phyloP scores from a whole-genome alignment of 1,140 invertebrate species.

The Drosophila lacertosa region DNA sequence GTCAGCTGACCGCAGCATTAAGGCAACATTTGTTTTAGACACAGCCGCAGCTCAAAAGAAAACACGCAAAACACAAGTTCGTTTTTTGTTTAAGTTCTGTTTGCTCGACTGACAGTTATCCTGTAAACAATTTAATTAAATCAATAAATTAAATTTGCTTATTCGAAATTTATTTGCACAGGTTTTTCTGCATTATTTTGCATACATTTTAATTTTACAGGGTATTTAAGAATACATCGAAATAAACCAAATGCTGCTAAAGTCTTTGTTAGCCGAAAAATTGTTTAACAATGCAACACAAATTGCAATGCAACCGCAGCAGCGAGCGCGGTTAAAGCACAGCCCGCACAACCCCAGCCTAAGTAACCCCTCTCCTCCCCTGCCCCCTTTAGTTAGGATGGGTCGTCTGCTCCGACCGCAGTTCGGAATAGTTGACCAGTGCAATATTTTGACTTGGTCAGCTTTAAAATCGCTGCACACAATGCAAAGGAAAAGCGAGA shows the following conservation, averaged over 20 bases:
- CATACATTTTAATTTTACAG: not conserved
- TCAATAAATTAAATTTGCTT: too few species aligned
- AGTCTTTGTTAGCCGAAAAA: constrained; percentile 36
- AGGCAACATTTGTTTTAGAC: constrained; percentile 77
- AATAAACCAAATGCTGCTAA: constrained; percentile 7
- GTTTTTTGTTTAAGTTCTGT: not conserved
- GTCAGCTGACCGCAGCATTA: constrained; percentile 72
- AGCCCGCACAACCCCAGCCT: not conserved
- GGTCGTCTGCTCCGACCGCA: constrained; percentile 44
- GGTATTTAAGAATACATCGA: not conserved
- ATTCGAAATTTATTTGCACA: too few species aligned
- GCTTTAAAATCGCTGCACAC: constrained; percentile 42
- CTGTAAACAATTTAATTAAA: too few species aligned
- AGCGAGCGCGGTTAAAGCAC: constrained; percentile 60
- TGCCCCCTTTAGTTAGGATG: too few species aligned
- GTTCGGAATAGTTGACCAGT: constrained; percentile 72
- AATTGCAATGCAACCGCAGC: constrained; percentile 70
- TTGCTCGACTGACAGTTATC: not conserved
- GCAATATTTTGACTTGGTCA: constrained; percentile 77
- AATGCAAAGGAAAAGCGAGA: not conserved
- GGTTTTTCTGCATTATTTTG: too few species aligned
- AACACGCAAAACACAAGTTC: constrained; percentile 7
- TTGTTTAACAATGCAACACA: constrained; percentile 76
- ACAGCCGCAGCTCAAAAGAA: constrained; percentile 25
- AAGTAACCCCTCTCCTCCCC: too few species aligned